phyloP scores from a whole-genome alignment of 2,888 invertebrate species.

The Theretra japonica region DNA sequence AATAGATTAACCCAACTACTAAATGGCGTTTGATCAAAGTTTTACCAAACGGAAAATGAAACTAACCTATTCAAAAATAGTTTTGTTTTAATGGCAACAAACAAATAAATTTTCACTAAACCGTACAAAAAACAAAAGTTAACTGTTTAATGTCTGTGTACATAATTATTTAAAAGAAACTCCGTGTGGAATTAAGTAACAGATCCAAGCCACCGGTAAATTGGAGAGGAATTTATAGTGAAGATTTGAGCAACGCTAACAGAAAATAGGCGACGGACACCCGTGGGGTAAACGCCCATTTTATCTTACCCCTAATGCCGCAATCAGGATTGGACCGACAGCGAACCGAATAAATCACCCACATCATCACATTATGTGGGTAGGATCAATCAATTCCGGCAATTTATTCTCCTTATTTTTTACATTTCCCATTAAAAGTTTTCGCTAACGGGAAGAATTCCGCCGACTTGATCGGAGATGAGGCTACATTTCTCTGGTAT shows the following conservation, averaged over 20 bases:
- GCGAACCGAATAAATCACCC: constrained; percentile 29
- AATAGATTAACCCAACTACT: too few relatives aligned
- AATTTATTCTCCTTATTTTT: constrained; percentile 41
- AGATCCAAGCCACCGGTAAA: not conserved
- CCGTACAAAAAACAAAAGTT: not conserved
- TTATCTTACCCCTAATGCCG: constrained; percentile 11
- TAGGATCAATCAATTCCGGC: constrained; percentile 25
- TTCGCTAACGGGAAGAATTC: constrained; percentile 44
- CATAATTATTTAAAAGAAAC: not conserved
- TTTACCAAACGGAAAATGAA: too few relatives aligned
- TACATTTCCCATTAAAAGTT: constrained; percentile 48
- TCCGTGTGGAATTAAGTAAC: not conserved
- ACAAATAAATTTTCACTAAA: too few relatives aligned
- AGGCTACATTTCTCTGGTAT: constrained; percentile 48
- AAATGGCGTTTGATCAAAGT: too few relatives aligned
- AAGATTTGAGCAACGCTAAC: not conserved
- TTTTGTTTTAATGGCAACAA: too few relatives aligned
- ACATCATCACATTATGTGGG: constrained; percentile 27
- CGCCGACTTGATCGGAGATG: constrained; percentile 35
- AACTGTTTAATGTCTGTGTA: not conserved
- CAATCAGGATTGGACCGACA: constrained; percentile 33
- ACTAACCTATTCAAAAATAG: too few relatives aligned
- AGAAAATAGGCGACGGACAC: not conserved
- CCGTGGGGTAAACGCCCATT: not conserved
- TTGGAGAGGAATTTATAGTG: constrained; percentile 1